phyloP scores from a whole-genome alignment of 2,888 invertebrate species.

The Seladonia tumulorum region DNA sequence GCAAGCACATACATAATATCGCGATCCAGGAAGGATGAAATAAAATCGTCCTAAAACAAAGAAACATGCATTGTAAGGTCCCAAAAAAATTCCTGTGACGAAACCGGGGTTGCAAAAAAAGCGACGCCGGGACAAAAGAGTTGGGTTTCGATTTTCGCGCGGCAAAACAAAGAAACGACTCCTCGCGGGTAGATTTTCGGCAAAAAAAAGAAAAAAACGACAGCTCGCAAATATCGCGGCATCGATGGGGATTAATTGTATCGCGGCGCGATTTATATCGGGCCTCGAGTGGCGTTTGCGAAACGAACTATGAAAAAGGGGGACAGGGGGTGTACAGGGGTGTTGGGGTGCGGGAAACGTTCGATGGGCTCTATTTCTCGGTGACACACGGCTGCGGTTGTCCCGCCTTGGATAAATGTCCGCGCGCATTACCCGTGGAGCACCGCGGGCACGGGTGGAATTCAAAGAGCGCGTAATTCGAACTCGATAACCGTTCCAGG shows the following conservation, averaged over 20 bases:
- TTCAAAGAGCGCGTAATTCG: conserved; percentile 11
- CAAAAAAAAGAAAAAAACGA: not conserved
- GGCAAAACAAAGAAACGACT: not conserved
- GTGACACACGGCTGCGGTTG: not conserved
- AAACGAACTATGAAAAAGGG: not conserved
- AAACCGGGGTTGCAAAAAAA: not conserved
- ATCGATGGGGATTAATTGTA: conserved; percentile 28
- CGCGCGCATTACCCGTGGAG: not conserved
- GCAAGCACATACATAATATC: not conserved
- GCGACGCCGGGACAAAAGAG: not conserved
- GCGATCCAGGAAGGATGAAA: not conserved
- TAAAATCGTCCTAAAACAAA: not conserved
- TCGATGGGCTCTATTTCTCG: not conserved
- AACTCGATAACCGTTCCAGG: not conserved
- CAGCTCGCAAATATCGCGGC: not conserved
- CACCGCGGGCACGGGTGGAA: not conserved
- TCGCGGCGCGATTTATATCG: conserved; percentile 30
- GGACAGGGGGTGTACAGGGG: not conserved
- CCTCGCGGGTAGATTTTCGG: not conserved
- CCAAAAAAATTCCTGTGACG: not conserved
- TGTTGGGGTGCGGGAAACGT: not conserved
- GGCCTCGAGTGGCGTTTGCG: not conserved
- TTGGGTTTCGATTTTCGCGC: not conserved
- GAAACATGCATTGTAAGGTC: not conserved
- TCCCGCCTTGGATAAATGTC: not conserved